Evolutionary conservation across 2,888 invertebrate species (phyloP).

Genomic region (Idaea straminata): DNA sequence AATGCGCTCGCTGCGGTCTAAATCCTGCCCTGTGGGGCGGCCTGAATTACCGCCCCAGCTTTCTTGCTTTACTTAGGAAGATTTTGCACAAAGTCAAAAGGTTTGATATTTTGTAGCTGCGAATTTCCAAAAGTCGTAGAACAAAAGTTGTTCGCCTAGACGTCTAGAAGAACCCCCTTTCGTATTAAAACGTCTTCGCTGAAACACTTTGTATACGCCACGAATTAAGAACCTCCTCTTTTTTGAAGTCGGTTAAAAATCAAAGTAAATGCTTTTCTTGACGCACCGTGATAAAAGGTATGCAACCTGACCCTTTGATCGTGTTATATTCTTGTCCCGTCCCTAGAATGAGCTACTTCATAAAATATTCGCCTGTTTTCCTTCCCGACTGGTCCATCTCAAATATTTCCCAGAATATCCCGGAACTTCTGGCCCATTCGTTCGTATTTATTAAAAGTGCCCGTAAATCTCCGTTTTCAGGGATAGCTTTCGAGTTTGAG

Average conservation of each 20-base stretch:
- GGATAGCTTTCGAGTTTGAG: constrained; percentile 27
- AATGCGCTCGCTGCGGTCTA: background rate
- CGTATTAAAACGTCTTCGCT: too few relatives aligned
- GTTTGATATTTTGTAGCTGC: background rate
- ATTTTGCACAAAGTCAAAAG: background rate
- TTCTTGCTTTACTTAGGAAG: background rate
- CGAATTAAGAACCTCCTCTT: too few relatives aligned
- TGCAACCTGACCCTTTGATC: background rate
- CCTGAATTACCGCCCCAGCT: background rate
- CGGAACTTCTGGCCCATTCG: constrained; percentile 14
- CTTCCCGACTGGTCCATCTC: constrained; percentile 7
- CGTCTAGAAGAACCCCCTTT: too few relatives aligned
- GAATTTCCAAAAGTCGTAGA: background rate
- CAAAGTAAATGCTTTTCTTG: background rate
- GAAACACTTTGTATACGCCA: too few relatives aligned
- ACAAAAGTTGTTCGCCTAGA: too few relatives aligned
- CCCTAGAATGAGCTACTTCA: background rate
- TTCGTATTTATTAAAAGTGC: constrained; percentile 28
- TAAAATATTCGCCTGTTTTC: constrained; percentile 4
- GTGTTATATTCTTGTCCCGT: background rate
- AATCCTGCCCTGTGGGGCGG: background rate
- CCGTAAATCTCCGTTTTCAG: constrained; percentile 20
- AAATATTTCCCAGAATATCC: constrained; percentile 16
- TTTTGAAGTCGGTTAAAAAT: background rate
- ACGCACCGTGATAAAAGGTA: background rate